phyloP scores from a whole-genome alignment of 2,888 invertebrate species.

The Drosophila diplacantha region DNA sequence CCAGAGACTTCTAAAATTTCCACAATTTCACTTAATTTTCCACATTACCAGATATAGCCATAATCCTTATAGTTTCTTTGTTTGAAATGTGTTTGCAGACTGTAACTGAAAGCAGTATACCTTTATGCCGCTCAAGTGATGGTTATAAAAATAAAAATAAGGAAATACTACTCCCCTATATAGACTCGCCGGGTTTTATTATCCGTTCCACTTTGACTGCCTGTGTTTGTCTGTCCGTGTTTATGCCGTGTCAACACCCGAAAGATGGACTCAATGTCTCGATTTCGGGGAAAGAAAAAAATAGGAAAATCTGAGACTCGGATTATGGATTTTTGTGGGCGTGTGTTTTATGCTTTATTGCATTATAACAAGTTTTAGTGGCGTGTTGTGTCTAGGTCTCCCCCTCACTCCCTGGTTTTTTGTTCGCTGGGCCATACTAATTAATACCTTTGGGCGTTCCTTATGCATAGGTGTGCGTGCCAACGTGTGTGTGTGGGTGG shows the following conservation, averaged over 20 bases:
- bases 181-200: conserved; percentile 14
- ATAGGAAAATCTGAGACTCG: conserved; percentile 7
- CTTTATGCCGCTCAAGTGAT: not conserved
- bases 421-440: conserved; percentile 50
- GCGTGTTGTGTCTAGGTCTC: conserved; percentile 8
- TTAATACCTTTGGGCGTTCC: conserved; percentile 64
- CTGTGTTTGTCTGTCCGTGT: conserved; percentile 12
- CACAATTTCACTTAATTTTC: not conserved
- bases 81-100: not conserved
- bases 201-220: conserved; percentile 12
- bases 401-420: conserved; percentile 11
- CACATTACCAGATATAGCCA: not conserved
- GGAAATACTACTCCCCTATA: conserved; percentile 29
- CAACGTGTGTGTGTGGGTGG: conserved; percentile 15
- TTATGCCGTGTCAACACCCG: conserved; percentile 33
- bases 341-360: conserved; percentile 53
- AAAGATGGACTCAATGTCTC: conserved; percentile 24
- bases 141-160: conserved; percentile 9
- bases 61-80: not conserved
- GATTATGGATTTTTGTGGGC: conserved; percentile 36
- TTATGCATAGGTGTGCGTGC: conserved; percentile 25
- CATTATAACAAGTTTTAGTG: conserved; percentile 56
- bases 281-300: not conserved
- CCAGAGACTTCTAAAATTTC: not conserved
- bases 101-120: not conserved